These are phyloP conservation scores for Oryzias woworae DNA, from an alignment of 2,113 vertebrate genomes.

Conservation along the genomic window DNA sequence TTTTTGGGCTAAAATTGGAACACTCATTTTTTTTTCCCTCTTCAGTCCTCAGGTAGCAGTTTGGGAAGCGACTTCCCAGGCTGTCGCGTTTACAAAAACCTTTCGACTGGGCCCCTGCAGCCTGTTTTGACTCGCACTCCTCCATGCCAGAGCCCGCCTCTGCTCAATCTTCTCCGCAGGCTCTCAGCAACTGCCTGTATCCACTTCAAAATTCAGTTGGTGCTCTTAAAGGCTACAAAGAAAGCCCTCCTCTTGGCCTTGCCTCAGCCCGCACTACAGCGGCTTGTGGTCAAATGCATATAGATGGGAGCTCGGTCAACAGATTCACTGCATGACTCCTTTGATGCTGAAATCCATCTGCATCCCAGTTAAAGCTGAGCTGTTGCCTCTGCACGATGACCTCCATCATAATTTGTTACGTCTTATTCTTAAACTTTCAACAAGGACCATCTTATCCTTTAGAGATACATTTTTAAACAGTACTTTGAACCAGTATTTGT, in stretches of 20 bases:
- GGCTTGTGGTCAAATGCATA: slow-evolving; percentile 3
- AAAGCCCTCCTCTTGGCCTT: slow-evolving; percentile 42
- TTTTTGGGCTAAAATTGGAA: slow-evolving; percentile 18
- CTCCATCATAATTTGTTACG: slow-evolving; percentile 9
- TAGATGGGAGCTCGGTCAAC: slow-evolving; percentile 7
- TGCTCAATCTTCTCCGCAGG: slow-evolving; percentile 43
- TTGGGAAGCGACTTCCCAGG: slow-evolving; percentile 34
- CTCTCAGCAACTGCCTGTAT: slow-evolving; percentile 62
- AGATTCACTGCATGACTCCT: slow-evolving; percentile 17
- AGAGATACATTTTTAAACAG: neutral
- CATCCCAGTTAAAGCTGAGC: slow-evolving; percentile 43
- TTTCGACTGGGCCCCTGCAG: slow-evolving; percentile 49
- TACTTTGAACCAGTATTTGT: no score
- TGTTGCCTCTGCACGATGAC: slow-evolving; percentile 16
- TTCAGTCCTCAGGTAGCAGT: slow-evolving; percentile 10
- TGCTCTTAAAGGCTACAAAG: slow-evolving; percentile 62
- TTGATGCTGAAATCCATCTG: slow-evolving; percentile 40
- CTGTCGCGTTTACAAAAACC: slow-evolving; percentile 14
- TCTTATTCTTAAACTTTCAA: slow-evolving; percentile 10
- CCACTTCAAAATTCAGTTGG: slow-evolving; percentile 66
- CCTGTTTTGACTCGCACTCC: slow-evolving; percentile 51
- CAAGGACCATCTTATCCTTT: slow-evolving; percentile 18
- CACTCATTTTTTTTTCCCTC: neutral
- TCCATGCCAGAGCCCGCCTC: slow-evolving; percentile 47
- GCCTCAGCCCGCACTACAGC: slow-evolving; percentile 38